Conservation (phyloP, 2,797 vertebrate species). For the Channa striata region DNA sequence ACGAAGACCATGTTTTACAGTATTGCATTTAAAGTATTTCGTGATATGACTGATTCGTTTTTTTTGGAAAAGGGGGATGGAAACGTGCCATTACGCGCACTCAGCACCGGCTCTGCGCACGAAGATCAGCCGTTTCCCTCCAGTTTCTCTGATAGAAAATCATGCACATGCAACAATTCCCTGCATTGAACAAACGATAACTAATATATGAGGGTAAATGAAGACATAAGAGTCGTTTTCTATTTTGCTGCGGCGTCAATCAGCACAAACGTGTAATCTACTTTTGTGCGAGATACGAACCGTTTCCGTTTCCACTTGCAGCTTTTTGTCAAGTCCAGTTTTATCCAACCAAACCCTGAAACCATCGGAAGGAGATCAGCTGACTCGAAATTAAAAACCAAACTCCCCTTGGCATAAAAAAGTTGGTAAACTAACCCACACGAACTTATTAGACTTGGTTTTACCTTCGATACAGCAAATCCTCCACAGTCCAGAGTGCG, state of each 20-base stretch:
- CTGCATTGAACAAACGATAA: no score
- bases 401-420: not conserved
- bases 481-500: slow-evolving; percentile 95
- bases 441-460: not conserved
- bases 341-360: not conserved
- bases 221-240: not conserved
- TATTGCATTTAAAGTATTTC: not conserved
- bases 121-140: slow-evolving; percentile 22
- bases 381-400: not conserved
- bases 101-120: slow-evolving; percentile 22
- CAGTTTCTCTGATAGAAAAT: not conserved
- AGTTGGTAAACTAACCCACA: slow-evolving; percentile 5
- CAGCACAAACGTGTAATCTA: not conserved
- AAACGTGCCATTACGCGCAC: slow-evolving; percentile 34
- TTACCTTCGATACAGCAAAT: slow-evolving; percentile 96
- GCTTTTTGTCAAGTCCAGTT: not conserved
- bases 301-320: not conserved
- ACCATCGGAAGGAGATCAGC: not conserved
- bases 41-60: not conserved
- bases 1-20: not conserved
- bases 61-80: not conserved
- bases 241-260: not conserved
- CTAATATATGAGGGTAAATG: not conserved
- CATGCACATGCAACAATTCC: not conserved
- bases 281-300: not conserved